phyloP scores from a whole-genome alignment of 2,888 invertebrate species.

The Palloptera scutellata region DNA sequence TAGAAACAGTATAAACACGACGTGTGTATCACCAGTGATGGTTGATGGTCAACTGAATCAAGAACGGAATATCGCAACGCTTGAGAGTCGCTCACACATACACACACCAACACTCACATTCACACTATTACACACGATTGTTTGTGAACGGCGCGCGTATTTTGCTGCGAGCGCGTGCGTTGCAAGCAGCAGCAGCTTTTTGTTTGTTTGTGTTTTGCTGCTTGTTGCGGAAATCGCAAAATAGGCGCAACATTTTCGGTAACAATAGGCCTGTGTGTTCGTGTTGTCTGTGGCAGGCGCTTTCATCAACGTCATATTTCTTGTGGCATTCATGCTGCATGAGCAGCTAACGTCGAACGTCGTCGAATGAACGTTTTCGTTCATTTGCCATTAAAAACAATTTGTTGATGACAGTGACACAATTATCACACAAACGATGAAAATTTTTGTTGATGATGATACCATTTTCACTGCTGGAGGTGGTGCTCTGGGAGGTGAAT shows the following conservation, averaged over 20 bases:
- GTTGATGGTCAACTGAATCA: conserved; percentile 59
- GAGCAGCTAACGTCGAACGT: neutral
- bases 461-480: neutral
- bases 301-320: neutral
- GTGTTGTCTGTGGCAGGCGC: neutral
- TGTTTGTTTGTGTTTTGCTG: conserved; percentile 13
- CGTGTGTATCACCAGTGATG: conserved; percentile 53
- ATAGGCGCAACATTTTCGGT: conserved; percentile 17
- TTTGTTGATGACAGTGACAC: conserved; percentile 52
- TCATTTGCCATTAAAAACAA: conserved; percentile 9
- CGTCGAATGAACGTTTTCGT: neutral
- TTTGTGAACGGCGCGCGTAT: no score
- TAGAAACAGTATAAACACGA: no score
- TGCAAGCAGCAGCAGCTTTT: conserved; percentile 10
- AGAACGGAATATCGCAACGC: conserved; percentile 47
- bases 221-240: conserved; percentile 34
- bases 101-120: neutral
- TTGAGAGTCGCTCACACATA: conserved; percentile 20
- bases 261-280: neutral
- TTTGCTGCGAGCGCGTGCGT: conserved; percentile 19
- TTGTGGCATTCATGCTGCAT: neutral
- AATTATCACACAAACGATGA: conserved; percentile 45
- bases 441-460: conserved; percentile 11
- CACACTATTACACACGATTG: neutral
- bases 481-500: no score